Evolutionary conservation across 2,888 invertebrate species (phyloP).

Genomic region (Drosophila rellima): DNA sequence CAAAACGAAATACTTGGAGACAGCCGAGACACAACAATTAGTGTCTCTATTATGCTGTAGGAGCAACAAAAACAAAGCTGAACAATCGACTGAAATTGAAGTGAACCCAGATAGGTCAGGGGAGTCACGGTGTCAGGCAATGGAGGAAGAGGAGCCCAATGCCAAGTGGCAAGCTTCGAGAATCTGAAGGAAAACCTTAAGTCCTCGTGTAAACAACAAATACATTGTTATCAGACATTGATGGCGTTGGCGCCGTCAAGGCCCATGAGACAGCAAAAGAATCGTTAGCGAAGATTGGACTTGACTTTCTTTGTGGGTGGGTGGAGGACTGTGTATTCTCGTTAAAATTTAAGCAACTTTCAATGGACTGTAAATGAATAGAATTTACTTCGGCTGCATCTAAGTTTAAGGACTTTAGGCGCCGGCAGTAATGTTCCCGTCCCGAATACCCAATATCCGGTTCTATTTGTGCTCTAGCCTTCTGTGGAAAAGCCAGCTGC

Average conservation of each 20-base stretch:
- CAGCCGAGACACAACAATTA: constrained; percentile 61
- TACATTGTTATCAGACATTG: constrained; percentile 70
- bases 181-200: constrained; percentile 63
- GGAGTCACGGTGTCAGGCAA: constrained; percentile 1
- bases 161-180: constrained; percentile 46
- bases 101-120: constrained; percentile 29
- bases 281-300: constrained; percentile 54
- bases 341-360: constrained; percentile 77
- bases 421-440: constrained; percentile 27
- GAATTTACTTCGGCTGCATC: constrained; percentile 51
- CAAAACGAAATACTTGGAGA: constrained; percentile 37
- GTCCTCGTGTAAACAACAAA: constrained; percentile 70
- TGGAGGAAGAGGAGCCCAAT: constrained; percentile 9
- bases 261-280: constrained; percentile 34
- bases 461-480: constrained; percentile 29
- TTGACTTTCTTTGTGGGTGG: constrained; percentile 14
- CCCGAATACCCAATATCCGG: constrained; percentile 49
- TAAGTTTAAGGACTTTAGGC: constrained; percentile 48
- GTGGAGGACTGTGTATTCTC: constrained; percentile 37
- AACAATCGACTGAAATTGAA: constrained; percentile 58
- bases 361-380: constrained; percentile 76
- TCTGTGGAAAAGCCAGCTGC: constrained; percentile 36
- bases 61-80: constrained; percentile 56
- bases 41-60: constrained; percentile 67
- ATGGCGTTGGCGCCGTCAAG: constrained; percentile 67